Conservation (phyloP, 2,888 invertebrate species). For the Slavum lentiscoides region DNA sequence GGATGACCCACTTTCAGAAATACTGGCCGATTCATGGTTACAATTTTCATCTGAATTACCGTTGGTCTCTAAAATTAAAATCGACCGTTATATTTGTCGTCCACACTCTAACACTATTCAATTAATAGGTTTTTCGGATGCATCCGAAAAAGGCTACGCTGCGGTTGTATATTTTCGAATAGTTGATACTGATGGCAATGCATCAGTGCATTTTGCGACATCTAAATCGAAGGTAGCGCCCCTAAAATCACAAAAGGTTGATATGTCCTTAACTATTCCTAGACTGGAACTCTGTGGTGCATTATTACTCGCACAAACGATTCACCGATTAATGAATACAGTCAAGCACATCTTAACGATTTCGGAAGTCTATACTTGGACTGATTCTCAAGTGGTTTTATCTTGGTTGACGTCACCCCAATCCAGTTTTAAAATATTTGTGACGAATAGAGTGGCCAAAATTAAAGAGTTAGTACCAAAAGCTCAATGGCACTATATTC, state of each 20-base stretch:
- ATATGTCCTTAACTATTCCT: constrained; percentile 55
- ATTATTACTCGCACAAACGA: constrained; percentile 56
- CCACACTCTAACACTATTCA: background rate
- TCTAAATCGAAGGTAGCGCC: constrained; percentile 57
- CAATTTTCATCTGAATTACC: background rate
- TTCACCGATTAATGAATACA: constrained; percentile 53
- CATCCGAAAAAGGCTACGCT: constrained; percentile 50
- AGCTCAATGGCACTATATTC: background rate
- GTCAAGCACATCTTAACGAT: constrained; percentile 53
- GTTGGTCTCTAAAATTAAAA: background rate
- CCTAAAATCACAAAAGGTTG: constrained; percentile 29
- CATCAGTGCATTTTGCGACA: constrained; percentile 55
- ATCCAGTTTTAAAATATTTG: constrained; percentile 55
- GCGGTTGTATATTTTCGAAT: constrained; percentile 55
- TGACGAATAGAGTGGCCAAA: constrained; percentile 55
- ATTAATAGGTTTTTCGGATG: constrained; percentile 53
- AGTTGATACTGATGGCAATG: background rate
- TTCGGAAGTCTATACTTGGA: constrained; percentile 54
- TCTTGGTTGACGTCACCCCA: constrained; percentile 55
- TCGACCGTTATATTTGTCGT: too few species aligned
- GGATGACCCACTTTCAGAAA: constrained; percentile 54
- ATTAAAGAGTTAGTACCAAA: constrained; percentile 29
- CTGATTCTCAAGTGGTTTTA: constrained; percentile 56
- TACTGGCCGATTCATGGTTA: background rate
- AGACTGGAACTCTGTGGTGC: constrained; percentile 51